A percentile compares a stretch with the other conserved stretches of the same genome.
phyloP scores from a whole-genome alignment of 2,113 vertebrate species.

The Cyphomyrus plagiostoma region DNA sequence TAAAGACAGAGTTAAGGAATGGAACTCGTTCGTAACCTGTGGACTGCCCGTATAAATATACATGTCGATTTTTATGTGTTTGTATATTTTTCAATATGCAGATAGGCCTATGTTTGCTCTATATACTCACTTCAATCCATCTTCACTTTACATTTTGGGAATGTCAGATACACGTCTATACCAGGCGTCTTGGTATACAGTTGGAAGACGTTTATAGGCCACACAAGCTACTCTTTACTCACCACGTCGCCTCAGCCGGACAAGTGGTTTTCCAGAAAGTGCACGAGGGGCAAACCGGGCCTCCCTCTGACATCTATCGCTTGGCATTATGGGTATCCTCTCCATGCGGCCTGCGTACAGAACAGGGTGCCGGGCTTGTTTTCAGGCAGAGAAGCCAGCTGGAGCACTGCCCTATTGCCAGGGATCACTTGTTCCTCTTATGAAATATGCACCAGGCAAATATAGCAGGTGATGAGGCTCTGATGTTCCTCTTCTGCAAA shows the following conservation, averaged over 20 bases:
- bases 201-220: background rate
- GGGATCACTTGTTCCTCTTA: background rate
- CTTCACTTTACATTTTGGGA: background rate
- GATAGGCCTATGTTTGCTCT: background rate
- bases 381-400: background rate
- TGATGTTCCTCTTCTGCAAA: background rate
- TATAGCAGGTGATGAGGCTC: background rate
- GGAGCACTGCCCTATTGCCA: background rate
- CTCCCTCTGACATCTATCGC: background rate
- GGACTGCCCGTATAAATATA: background rate
- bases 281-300: background rate
- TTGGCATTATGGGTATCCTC: background rate
- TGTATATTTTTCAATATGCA: background rate
- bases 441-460: conserved; percentile 19
- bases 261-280: background rate
- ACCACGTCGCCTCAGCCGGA: background rate
- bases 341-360: background rate
- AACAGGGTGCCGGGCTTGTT: background rate
- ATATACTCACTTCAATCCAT: background rate
- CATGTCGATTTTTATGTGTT: background rate
- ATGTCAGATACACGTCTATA: background rate
- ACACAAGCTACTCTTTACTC: background rate
- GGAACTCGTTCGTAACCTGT: background rate
- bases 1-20: background rate
- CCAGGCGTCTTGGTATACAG: background rate